Evolutionary conservation across 2,113 vertebrate genomes (phyloP).

Genomic region (Oceanites oceanicus): DNA sequence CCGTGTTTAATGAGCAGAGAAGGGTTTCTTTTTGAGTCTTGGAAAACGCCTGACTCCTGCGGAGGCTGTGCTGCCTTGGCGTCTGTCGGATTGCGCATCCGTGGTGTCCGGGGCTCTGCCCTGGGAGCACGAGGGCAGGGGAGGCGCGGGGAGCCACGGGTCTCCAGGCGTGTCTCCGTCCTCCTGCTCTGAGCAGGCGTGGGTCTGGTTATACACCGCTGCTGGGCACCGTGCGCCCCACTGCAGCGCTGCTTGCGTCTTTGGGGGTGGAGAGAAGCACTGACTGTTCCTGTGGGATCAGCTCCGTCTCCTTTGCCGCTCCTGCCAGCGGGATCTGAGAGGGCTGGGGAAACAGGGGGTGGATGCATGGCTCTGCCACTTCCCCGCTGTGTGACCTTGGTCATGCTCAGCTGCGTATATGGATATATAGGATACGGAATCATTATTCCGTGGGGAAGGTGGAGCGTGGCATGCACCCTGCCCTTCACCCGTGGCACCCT

Average conservation of each 20-base stretch:
- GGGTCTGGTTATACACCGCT: not conserved
- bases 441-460: not conserved
- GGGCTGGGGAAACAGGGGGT: not conserved
- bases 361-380: not conserved
- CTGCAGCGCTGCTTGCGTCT: not conserved
- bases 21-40: not conserved
- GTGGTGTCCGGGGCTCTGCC: accelerated
- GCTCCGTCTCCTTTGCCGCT: accelerated
- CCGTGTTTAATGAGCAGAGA: not conserved
- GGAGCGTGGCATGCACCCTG: not conserved
- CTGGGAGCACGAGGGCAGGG: not conserved
- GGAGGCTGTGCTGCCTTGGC: not conserved
- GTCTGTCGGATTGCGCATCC: not conserved
- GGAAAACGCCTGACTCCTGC: accelerated
- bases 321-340: not conserved
- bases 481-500: accelerated
- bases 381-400: not conserved
- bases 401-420: accelerated
- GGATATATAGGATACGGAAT: not conserved
- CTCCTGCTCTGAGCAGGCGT: not conserved
- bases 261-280: not conserved
- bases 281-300: accelerated
- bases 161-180: accelerated
- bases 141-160: no score
- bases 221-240: accelerated